Evolutionary conservation across 2,113 vertebrate species (phyloP).

Genomic region (Ciconia maguari): DNA sequence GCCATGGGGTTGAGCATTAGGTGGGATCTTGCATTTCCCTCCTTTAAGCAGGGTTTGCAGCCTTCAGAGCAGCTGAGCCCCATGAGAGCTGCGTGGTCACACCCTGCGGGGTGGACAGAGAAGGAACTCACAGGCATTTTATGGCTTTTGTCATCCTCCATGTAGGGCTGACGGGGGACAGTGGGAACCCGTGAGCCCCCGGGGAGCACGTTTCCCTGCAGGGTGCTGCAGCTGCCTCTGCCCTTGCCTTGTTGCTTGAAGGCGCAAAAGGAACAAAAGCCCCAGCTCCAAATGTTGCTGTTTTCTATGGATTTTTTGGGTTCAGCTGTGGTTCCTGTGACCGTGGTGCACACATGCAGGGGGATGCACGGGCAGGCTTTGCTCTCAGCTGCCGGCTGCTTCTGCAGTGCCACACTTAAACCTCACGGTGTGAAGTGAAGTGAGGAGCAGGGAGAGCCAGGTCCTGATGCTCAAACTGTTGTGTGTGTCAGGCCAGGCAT

Average conservation of each 20-base stretch:
- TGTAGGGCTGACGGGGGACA: neutral
- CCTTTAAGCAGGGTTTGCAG: neutral
- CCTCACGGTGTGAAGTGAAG: rapidly evolving
- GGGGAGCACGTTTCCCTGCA: neutral
- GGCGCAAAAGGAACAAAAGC: neutral
- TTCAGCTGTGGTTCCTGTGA: neutral
- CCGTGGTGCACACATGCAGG: neutral
- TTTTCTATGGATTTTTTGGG: neutral
- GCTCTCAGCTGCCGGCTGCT: neutral
- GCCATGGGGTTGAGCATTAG: neutral
- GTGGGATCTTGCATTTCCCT: neutral
- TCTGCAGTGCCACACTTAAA: neutral
- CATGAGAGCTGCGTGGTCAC: neutral
- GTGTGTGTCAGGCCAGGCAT: neutral
- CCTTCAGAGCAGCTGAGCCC: neutral
- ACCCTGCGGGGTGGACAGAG: neutral
- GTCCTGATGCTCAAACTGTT: rapidly evolving
- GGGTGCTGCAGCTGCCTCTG: neutral
- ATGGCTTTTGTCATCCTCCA: neutral
- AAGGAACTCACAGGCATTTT: neutral
- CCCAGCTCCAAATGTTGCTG: neutral
- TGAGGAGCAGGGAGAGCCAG: neutral
- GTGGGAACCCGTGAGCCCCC: neutral
- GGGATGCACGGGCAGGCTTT: neutral
- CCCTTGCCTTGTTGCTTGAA: neutral